These are phyloP conservation scores for Crambe crambe DNA, from an alignment of 37 sponge, comb jelly and placozoan genomes.

Conservation along the genomic window DNA sequence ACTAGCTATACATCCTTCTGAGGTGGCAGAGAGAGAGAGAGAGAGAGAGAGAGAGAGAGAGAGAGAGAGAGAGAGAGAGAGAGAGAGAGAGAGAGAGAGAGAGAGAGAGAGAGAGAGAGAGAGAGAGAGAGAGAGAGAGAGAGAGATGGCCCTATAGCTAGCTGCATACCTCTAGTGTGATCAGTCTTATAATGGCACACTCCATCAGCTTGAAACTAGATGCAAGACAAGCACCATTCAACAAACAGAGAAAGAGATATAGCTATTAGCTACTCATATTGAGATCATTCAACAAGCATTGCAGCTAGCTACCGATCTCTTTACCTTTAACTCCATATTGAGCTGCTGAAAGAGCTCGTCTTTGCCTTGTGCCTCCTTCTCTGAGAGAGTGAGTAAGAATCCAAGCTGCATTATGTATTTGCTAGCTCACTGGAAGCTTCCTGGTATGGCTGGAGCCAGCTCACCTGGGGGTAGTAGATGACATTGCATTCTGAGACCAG, in stretches of 20 bases:
- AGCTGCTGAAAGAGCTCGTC: conserved; percentile 36
- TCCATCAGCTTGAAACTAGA: conserved; percentile 5
- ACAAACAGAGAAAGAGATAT: neutral
- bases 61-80: too few relatives aligned
- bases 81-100: conserved; percentile 25
- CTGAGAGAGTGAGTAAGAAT: conserved; percentile 77
- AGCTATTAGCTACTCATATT: neutral
- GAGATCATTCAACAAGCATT: neutral
- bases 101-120: conserved; percentile 17
- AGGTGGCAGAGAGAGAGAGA: neutral
- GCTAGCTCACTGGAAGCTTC: neutral
- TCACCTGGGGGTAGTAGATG: conserved; percentile 94
- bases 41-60: neutral
- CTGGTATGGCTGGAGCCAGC: neutral
- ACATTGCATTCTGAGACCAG: conserved; percentile 87
- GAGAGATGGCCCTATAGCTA: neutral
- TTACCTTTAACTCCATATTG: conserved; percentile 77
- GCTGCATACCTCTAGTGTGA: conserved; percentile 65
- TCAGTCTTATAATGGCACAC: conserved; percentile 84
- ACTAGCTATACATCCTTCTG: too few relatives aligned
- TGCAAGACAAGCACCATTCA: neutral
- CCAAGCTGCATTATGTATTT: conserved; percentile 65
- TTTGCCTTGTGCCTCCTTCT: conserved; percentile 32
- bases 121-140: neutral
- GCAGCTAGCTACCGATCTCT: neutral